Evolutionary conservation across 1,140 invertebrate genomes (phyloP).

Genomic region (Alviniconcha marisindica): DNA sequence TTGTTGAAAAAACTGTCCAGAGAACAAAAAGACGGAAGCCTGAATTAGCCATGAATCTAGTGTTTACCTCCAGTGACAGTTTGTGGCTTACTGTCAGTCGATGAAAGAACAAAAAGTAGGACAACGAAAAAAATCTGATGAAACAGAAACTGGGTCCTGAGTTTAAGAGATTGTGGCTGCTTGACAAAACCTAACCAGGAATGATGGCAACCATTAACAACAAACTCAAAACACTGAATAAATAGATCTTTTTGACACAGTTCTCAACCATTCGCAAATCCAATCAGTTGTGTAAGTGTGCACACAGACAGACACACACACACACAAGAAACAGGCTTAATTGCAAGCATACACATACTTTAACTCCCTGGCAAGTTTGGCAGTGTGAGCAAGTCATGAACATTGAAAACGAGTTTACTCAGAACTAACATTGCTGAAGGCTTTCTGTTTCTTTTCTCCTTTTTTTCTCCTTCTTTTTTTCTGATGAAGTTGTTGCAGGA

Average conservation of each 20-base stretch:
- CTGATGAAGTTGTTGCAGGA: too few species aligned
- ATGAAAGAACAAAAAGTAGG: too few species aligned
- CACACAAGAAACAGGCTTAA: neutral
- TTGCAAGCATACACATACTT: neutral
- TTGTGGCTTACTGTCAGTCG: too few species aligned
- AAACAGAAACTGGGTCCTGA: too few species aligned
- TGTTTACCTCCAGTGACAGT: too few species aligned
- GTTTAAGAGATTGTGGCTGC: neutral
- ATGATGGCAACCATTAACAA: neutral
- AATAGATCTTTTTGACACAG: neutral
- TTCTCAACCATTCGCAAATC: neutral
- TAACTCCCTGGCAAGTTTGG: slow-evolving; percentile 32
- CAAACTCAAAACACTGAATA: neutral
- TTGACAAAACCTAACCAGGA: neutral
- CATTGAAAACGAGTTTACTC: neutral
- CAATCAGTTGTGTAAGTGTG: neutral
- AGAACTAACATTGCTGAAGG: too few species aligned
- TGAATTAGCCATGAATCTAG: too few species aligned
- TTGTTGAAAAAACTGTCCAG: too few species aligned
- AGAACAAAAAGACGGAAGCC: too few species aligned
- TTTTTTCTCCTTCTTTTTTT: neutral
- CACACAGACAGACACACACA: neutral
- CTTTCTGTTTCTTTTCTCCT: neutral
- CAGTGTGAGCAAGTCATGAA: slow-evolving; percentile 21
- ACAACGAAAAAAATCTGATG: too few species aligned